Conservation (phyloP, 2,888 invertebrate genomes). For the Netelia inedita region DNA sequence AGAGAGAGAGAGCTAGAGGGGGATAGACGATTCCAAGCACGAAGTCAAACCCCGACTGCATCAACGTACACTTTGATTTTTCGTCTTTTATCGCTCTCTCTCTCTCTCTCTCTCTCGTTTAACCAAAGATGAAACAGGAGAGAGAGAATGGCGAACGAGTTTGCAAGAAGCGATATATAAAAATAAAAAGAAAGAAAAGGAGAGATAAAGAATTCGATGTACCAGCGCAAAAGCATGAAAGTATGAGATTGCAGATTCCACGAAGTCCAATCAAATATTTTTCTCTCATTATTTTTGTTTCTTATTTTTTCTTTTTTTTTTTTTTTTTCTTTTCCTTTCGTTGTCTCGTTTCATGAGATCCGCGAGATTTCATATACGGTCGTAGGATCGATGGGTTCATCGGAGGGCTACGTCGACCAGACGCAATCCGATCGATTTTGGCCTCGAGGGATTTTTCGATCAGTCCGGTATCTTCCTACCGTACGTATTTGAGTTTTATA, state of each 20-base stretch:
- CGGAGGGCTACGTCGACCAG: background rate
- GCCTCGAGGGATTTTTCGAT: constrained; percentile 34
- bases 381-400: constrained; percentile 25
- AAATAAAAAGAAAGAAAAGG: constrained; percentile 45
- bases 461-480: background rate
- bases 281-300: background rate
- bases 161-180: constrained; percentile 9
- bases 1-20: background rate
- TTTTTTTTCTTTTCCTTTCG: too few relatives aligned
- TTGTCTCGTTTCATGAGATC: constrained; percentile 6
- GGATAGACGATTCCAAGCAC: constrained; percentile 54
- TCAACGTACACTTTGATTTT: constrained; percentile 55
- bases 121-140: constrained; percentile 16
- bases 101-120: background rate
- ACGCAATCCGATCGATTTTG: constrained; percentile 20
- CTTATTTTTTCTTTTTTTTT: too few relatives aligned
- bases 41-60: constrained; percentile 49
- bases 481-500: too few relatives aligned
- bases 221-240: constrained; percentile 1
- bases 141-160: constrained; percentile 16
- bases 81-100: constrained; percentile 1
- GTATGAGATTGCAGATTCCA: constrained; percentile 45
- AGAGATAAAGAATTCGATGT: constrained; percentile 53
- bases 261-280: background rate
- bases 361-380: constrained; percentile 24